Evolutionary conservation across 2,797 vertebrate genomes (phyloP), one percentile per base, ranked within the genome.

Genomic region (Onychomys leucogaster): DNA sequence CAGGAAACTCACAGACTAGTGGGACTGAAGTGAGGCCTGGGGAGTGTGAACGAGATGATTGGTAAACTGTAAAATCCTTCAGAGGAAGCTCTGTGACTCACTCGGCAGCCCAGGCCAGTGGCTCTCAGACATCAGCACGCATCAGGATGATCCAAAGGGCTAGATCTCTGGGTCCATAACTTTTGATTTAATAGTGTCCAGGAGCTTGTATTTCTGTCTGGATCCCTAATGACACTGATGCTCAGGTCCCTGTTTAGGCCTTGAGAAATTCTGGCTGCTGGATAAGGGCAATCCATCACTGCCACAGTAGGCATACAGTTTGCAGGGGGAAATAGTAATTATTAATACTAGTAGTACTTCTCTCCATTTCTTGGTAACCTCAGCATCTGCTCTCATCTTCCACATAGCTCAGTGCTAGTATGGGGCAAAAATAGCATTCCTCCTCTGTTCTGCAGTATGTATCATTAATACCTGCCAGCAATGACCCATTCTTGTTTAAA

Each of bases 41-140:
- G 37, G 57, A 71, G 55, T 90, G 93, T 92, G 59, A 97, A 86
- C 46, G 81, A 67, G 92, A 82, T 8, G 92, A 82, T 8, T 37
- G 92, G 83, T 59, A 96, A 92, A 96, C 93, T 94, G 93, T 63
- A 73, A 96, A 90, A 69, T 37, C n/a, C 67, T 86, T 71, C 57
- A 32, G 59, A 76, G 59, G 71, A 11, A 43, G 91, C 69, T 25
- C 76, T 32, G 17, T 89, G 94, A 96, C 73, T 85, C 85, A 52
- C 19, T 41, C 37, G 21, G 25, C 0, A 29, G 88, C 41, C 83
- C 61, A 65, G n/a, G 59, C 52, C 91, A 43, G 0, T 63, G 73
- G 1, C 55, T 76, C 59, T 67, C 59, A 71, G 55, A 90, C 13
- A 12, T 55, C 75, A 86, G 16, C 21, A 4, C 41, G 49, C 27